Base-by-base conservation (phyloP, 2,888 invertebrate species). In the Cepaea hortensis region DNA sequence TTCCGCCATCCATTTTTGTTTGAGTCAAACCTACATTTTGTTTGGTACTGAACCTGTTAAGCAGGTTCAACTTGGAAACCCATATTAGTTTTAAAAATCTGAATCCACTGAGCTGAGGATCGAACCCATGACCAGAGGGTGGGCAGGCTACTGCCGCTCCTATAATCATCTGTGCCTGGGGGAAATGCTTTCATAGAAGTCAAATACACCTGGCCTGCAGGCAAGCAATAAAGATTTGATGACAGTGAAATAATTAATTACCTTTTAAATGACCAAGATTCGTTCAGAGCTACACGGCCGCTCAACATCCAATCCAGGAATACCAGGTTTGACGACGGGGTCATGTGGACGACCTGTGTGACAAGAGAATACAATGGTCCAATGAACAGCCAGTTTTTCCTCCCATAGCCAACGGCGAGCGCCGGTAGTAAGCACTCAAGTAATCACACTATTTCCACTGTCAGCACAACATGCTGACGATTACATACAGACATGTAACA, bases 241-340 rank as follows among this genome's bases (percentile, higher is more conserved):
- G 18, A 68, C 68, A 68, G 18, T n/a, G n/a, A 18, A 68, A 18
- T 5, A 68, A 18, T 23, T n/a, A 18, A 6, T 84, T 85, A 92
- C 92, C 91, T 91, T 77, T 86, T 88, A 76, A 92, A 89, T 13
- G 89, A 85, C 92, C 92, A 92, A 6, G 85, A 85, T 83, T 92
- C 92, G 65, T 90, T 89, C 18, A 91, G 79, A 7, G 92, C 92
- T 13, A 90, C 87, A 65, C 92, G 83, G 0, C 92, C 92, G 77
- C 91, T 90, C 46, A 90, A 88, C 76, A 91, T 72, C 92, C 91
- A 92, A 73, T 92, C 92, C 73, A 92, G 81, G 73, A 91, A 88
- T 0, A 92, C 91, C 15, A 92, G 87, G 85, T 89, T 91, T 35
- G 90, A 87, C 7, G 82, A 81, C 20, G 86, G n/a, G n/a, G 87